Conservation (phyloP, 2,888 invertebrate species). For the Gastracanthus pulcherrimus region DNA sequence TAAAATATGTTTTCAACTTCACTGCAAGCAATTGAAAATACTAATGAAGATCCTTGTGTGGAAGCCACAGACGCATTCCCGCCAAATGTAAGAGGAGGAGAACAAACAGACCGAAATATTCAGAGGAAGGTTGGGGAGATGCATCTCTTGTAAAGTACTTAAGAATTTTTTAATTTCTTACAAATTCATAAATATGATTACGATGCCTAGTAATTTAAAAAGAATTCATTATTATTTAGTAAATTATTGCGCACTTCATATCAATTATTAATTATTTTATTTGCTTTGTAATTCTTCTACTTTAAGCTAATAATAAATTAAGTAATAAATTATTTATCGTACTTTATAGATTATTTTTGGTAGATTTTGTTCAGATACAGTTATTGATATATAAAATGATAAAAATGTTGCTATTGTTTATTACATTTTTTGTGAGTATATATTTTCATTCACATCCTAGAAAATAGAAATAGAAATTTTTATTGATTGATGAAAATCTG, state of each 20-base stretch:
- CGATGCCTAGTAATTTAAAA: background rate
- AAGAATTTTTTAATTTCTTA: background rate
- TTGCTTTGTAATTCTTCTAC: too few relatives aligned
- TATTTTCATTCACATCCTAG: too few relatives aligned
- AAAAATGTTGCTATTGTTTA: too few relatives aligned
- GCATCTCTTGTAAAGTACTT: slow-evolving; percentile 40
- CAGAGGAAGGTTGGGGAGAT: slow-evolving; percentile 19
- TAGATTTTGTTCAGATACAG: too few relatives aligned
- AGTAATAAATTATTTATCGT: too few relatives aligned
- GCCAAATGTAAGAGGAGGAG: slow-evolving; percentile 10
- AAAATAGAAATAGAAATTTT: too few relatives aligned
- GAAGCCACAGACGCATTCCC: background rate
- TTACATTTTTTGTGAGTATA: too few relatives aligned
- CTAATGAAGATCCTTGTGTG: slow-evolving; percentile 22
- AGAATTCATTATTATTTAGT: background rate
- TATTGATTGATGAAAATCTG: background rate
- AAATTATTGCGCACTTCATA: background rate
- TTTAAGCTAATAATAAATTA: too few relatives aligned
- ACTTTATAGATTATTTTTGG: too few relatives aligned
- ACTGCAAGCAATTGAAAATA: background rate
- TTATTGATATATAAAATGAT: too few relatives aligned
- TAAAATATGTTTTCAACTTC: slow-evolving; percentile 1
- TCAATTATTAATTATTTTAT: too few relatives aligned
- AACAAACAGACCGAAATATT: slow-evolving; percentile 45
- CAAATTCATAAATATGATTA: background rate